Base-by-base conservation (phyloP, 2,113 vertebrate genomes). In the Anas platyrhynchos region DNA sequence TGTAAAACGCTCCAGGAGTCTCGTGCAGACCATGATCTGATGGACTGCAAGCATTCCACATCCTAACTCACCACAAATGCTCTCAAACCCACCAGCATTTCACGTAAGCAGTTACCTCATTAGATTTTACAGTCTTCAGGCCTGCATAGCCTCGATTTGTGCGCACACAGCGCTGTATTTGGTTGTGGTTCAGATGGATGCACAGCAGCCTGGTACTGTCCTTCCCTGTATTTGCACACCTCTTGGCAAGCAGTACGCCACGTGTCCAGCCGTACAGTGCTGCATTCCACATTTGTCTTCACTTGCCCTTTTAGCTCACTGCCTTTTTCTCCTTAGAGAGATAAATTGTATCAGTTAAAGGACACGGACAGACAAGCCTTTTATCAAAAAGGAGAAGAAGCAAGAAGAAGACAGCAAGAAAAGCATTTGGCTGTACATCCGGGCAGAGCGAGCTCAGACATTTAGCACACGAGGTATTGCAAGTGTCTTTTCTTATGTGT, bases 111-210 rank as follows among this genome's bases (percentile, higher is more conserved):
- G 17, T 20, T 26, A 26, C 26, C 23, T 81, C 10, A 50, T 52
- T 13, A 46, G n/a, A 46, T 78, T 41, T 34, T 22, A 17, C 6
- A 31, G 7, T 26, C 61, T 36, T 27, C 0, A 5, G 52, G 34
- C 46, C 41, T 27, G 20, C 69, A 7, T 5, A 88, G 34, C 41
- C 71, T 83, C 79, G 18, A 11, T 62, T 62, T 41, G 23, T 7
- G 15, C 0, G 0, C 10, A 69, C 25, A 11, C 0, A 0, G 36
- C 6, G 52, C 46, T 63, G 2, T 12, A 43, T 52, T 44, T 61
- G 31, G 16, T 14, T 27, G 13, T 8, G 17, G 17, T n/a, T 77
- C 65, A 59, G 32, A 43, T 27, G 48, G 3, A 43, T 2, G 11
- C 23, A n/a, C 0, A 1, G 31, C 17, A 58, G 29, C 13, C 25